These are phyloP conservation scores for Antheraea yamamai DNA, from an alignment of 2,888 invertebrate genomes.

Conservation along the genomic window DNA sequence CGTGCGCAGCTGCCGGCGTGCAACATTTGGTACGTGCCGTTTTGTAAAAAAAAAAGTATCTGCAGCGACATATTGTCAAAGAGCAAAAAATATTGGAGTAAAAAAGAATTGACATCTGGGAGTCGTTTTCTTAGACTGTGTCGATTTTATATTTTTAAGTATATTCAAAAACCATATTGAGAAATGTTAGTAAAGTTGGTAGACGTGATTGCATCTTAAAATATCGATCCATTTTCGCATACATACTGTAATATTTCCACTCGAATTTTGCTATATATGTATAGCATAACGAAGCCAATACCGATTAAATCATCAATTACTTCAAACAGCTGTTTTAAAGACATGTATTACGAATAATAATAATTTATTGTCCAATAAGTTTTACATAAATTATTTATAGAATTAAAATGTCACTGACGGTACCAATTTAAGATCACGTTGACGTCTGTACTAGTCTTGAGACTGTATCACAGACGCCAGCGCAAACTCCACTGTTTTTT, in stretches of 20 bases:
- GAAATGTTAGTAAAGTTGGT: not conserved
- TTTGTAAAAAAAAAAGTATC: slow-evolving; percentile 48
- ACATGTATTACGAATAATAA: too few relatives aligned
- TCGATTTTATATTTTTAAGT: not conserved
- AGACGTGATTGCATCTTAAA: not conserved
- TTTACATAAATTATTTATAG: too few relatives aligned
- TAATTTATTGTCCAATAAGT: too few relatives aligned
- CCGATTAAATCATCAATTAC: too few relatives aligned
- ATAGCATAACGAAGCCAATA: not conserved
- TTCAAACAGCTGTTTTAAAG: too few relatives aligned
- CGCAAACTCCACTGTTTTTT: too few relatives aligned
- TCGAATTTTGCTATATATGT: not conserved
- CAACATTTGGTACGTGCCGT: slow-evolving; percentile 77
- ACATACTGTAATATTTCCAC: not conserved
- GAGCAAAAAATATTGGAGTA: slow-evolving; percentile 36
- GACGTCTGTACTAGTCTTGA: too few relatives aligned
- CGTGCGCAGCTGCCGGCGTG: slow-evolving; percentile 62
- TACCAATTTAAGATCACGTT: too few relatives aligned
- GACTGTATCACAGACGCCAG: too few relatives aligned
- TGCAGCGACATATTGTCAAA: slow-evolving; percentile 44
- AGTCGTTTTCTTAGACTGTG: slow-evolving; percentile 12
- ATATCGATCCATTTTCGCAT: not conserved
- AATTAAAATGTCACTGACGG: too few relatives aligned
- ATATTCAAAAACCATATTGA: not conserved
- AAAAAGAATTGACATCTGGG: slow-evolving; percentile 23